Percentiles rank a stretch among this genome's conserved stretches.
phyloP scores from a whole-genome alignment of 2,797 vertebrate species.

The Anabas testudineus region DNA sequence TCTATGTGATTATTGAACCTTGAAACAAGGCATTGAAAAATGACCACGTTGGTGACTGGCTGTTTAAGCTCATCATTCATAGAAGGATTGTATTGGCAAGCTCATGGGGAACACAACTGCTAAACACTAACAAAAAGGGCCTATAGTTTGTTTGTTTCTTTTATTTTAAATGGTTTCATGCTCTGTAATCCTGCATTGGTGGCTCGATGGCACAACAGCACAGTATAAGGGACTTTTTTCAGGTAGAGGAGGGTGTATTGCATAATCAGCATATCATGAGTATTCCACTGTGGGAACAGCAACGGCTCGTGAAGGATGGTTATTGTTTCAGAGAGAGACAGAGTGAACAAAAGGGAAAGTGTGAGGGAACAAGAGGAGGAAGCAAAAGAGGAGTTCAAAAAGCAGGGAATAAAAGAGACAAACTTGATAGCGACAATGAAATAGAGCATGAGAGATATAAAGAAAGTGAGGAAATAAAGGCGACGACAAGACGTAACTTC shows the following conservation, averaged over 20 bases:
- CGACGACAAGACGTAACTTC: conserved; percentile 3
- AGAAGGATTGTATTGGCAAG: conserved; percentile 48
- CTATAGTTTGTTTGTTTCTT: background rate
- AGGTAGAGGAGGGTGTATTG: conserved; percentile 2
- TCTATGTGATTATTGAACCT: conserved; percentile 60
- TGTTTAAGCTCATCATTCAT: conserved; percentile 57
- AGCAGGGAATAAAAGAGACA: conserved; percentile 27
- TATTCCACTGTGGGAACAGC: conserved; percentile 20
- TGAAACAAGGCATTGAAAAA: conserved; percentile 72
- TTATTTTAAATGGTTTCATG: background rate
- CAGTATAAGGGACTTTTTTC: conserved; percentile 2
- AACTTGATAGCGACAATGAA: conserved; percentile 36
- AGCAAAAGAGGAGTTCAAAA: conserved; percentile 28
- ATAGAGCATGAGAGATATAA: conserved; percentile 3
- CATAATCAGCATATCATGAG: conserved; percentile 39
- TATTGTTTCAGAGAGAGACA: conserved; percentile 47
- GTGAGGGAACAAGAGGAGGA: conserved; percentile 7
- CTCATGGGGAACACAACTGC: conserved; percentile 22
- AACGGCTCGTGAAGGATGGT: conserved; percentile 45
- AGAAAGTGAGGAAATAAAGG: conserved; percentile 11
- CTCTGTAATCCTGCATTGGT: background rate
- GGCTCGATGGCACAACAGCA: background rate
- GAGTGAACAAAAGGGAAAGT: background rate
- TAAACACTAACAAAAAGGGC: conserved; percentile 39
- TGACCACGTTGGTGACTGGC: conserved; percentile 53